Evolutionary conservation across 2,888 invertebrate species (phyloP).

Genomic region (Sesia bembeciformis): DNA sequence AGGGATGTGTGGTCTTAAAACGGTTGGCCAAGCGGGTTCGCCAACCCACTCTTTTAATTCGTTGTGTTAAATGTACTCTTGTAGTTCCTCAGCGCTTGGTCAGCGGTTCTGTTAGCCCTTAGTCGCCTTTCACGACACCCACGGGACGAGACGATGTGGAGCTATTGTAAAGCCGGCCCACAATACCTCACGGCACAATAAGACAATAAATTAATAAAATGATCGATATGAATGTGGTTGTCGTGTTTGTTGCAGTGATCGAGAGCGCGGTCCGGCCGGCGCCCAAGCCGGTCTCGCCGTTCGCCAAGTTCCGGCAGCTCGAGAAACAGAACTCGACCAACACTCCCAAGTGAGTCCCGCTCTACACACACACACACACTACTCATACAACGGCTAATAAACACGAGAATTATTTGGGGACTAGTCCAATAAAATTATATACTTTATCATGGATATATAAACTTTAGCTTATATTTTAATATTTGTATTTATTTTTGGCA

Average conservation of each 20-base stretch:
- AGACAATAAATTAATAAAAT: too few species aligned
- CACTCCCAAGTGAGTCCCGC: slow-evolving; percentile 82
- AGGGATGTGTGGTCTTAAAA: too few species aligned
- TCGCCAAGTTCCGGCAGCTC: slow-evolving; percentile 93
- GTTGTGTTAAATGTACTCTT: too few species aligned
- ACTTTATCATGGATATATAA: background rate
- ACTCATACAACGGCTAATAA: background rate
- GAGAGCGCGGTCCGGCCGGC: slow-evolving; percentile 66
- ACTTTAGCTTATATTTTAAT: slow-evolving; percentile 19
- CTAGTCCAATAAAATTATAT: background rate
- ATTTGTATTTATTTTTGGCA: slow-evolving; percentile 37
- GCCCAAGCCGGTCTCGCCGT: slow-evolving; percentile 85
- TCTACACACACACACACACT: background rate
- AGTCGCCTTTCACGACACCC: too few species aligned
- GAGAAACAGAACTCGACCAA: slow-evolving; percentile 89
- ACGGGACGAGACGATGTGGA: too few species aligned
- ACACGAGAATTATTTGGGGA: background rate
- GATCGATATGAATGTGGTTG: too few species aligned
- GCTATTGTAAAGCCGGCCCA: too few species aligned
- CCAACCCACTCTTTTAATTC: too few species aligned
- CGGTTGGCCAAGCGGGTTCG: too few species aligned
- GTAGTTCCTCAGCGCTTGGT: too few species aligned
- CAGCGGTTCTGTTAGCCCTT: too few species aligned
- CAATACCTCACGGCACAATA: too few species aligned
- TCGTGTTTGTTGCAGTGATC: slow-evolving; percentile 52